These are phyloP conservation scores for Acrossocheilus fasciatus DNA, from an alignment of 2,797 vertebrate species.

Conservation along the genomic window DNA sequence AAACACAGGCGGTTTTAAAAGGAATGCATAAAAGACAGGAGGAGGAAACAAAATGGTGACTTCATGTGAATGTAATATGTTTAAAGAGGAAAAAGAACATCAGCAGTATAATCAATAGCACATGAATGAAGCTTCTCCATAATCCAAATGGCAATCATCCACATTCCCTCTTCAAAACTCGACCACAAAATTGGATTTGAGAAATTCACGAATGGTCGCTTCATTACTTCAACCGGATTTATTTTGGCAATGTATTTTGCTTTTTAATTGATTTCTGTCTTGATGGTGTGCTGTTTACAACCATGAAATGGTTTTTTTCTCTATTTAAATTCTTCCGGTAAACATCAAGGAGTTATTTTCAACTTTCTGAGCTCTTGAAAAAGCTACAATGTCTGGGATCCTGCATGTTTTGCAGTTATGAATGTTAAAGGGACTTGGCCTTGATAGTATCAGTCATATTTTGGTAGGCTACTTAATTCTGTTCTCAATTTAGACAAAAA, in stretches of 20 bases:
- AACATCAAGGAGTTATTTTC: conserved; percentile 48
- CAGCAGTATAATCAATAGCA: conserved; percentile 61
- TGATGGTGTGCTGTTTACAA: conserved; percentile 50
- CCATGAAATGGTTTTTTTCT: conserved; percentile 55
- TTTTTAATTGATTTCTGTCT: conserved; percentile 58
- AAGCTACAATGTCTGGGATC: conserved; percentile 8
- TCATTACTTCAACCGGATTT: conserved; percentile 62
- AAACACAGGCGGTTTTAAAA: conserved; percentile 21
- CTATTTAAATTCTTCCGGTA: conserved; percentile 35
- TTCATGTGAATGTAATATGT: conserved; percentile 58
- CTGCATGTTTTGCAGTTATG: conserved; percentile 11
- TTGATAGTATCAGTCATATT: conserved; percentile 8
- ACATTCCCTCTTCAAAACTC: conserved; percentile 56
- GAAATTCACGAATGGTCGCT: conserved; percentile 62
- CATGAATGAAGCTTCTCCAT: conserved; percentile 56
- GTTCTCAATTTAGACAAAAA: not conserved
- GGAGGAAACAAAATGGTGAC: conserved; percentile 28
- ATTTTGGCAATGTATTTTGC: conserved; percentile 55
- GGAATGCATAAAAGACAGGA: conserved; percentile 21
- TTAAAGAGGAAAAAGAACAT: conserved; percentile 52
- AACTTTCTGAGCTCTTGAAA: conserved; percentile 28
- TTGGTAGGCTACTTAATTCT: not conserved
- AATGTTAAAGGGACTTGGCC: not conserved
- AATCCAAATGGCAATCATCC: conserved; percentile 64
- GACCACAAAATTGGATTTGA: conserved; percentile 62